Conservation (phyloP, 1,140 invertebrate species). For the Drosophila orosa region DNA sequence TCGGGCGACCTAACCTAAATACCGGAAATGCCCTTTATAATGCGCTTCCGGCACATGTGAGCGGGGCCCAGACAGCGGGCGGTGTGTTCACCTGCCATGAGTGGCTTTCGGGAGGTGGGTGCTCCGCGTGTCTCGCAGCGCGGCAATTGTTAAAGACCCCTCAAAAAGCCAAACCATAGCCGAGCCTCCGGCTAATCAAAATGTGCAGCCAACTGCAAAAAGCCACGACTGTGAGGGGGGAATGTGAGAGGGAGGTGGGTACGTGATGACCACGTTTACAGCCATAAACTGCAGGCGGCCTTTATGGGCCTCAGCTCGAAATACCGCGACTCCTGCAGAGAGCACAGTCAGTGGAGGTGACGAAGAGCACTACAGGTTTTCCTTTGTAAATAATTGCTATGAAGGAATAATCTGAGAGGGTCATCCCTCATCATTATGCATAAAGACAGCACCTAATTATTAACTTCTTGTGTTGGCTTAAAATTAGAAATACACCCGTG, state of each 20-base stretch:
- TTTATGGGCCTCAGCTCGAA: background rate
- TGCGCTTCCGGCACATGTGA: slow-evolving; percentile 77
- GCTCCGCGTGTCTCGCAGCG: slow-evolving; percentile 30
- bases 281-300: slow-evolving; percentile 16
- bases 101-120: background rate
- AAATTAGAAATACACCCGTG: background rate
- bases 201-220: slow-evolving; percentile 74
- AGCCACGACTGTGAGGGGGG: slow-evolving; percentile 13
- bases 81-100: slow-evolving; percentile 5
- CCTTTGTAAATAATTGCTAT: background rate
- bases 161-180: slow-evolving; percentile 39
- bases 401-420: background rate
- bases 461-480: too few species aligned
- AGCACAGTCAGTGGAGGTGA: background rate
- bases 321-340: background rate
- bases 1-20: slow-evolving; percentile 57
- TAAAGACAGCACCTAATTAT: background rate
- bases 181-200: slow-evolving; percentile 67
- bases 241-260: background rate
- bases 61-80: slow-evolving; percentile 52
- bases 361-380: background rate
- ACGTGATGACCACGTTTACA: slow-evolving; percentile 11
- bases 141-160: slow-evolving; percentile 63
- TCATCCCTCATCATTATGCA: background rate
- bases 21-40: slow-evolving; percentile 80